Evolutionary conservation across 2,113 vertebrate species (phyloP).

Genomic region (Elachura formosa): DNA sequence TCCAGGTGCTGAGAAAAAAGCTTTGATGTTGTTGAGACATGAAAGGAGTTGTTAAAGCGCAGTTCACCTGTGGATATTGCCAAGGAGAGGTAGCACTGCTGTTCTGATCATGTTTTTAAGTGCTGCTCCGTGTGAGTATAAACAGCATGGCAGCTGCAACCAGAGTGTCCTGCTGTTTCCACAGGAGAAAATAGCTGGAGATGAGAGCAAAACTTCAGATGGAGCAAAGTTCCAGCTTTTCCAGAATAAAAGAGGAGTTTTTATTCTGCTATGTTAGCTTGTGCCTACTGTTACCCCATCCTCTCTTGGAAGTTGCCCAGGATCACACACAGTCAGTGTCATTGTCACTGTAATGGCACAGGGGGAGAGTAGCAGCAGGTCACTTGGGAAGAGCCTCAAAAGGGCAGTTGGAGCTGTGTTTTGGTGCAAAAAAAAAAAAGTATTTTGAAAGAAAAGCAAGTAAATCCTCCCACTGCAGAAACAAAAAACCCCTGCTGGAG

Average conservation of each 20-base stretch:
- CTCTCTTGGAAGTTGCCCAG: background rate
- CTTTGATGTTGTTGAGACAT: constrained; percentile 14
- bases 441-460: background rate
- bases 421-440: background rate
- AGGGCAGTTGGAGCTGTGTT: background rate
- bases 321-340: background rate
- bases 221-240: background rate
- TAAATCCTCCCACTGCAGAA: accelerated
- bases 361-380: background rate
- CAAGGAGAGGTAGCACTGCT: background rate
- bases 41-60: constrained; percentile 15
- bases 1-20: background rate
- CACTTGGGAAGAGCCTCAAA: background rate
- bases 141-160: constrained; percentile 29
- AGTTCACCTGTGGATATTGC: constrained; percentile 24
- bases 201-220: background rate
- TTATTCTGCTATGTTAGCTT: background rate
- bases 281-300: background rate
- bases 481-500: background rate
- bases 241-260: background rate
- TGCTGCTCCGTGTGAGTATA: background rate
- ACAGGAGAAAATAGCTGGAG: background rate
- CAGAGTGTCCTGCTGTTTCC: background rate
- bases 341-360: background rate
- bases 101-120: constrained; percentile 17